Evolutionary conservation across 2,888 invertebrate species (phyloP).

Genomic region (Chalcosyrphus nemorum): DNA sequence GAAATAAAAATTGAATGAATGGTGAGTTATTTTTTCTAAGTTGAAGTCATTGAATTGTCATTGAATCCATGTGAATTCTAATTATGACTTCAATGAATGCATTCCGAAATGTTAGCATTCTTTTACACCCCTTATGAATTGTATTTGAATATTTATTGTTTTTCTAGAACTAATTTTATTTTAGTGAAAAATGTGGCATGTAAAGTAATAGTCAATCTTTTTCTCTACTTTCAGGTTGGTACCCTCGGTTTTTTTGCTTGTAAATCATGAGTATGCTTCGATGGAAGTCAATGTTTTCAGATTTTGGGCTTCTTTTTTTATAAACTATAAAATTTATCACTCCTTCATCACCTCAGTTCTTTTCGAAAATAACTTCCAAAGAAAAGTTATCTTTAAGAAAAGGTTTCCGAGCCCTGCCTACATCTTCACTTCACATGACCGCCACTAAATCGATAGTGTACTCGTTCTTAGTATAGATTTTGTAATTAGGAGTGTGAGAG

Average conservation of each 20-base stretch:
- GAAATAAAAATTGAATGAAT: too few relatives aligned
- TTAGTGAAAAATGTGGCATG: too few relatives aligned
- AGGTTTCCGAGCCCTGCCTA: neutral
- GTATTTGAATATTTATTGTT: too few relatives aligned
- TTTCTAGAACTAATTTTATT: too few relatives aligned
- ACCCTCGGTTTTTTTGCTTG: neutral
- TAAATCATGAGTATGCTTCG: neutral
- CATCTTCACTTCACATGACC: slow-evolving; percentile 6
- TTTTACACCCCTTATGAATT: too few relatives aligned
- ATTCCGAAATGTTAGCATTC: too few relatives aligned
- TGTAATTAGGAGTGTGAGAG: slow-evolving; percentile 18
- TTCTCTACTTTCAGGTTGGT: slow-evolving; percentile 6
- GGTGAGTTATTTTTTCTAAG: too few relatives aligned
- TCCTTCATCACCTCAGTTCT: neutral
- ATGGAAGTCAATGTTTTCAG: neutral
- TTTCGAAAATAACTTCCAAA: neutral
- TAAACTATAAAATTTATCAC: neutral
- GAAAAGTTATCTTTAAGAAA: neutral
- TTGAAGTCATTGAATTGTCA: too few relatives aligned
- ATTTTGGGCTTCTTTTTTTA: too few relatives aligned
- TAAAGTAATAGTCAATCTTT: neutral
- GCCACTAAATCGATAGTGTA: slow-evolving; percentile 44
- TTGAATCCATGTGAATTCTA: too few relatives aligned
- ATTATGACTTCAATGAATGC: too few relatives aligned
- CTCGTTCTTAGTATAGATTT: slow-evolving; percentile 26